phyloP scores from a whole-genome alignment of 2,113 vertebrate genomes.

The Tragelaphus imberbis region DNA sequence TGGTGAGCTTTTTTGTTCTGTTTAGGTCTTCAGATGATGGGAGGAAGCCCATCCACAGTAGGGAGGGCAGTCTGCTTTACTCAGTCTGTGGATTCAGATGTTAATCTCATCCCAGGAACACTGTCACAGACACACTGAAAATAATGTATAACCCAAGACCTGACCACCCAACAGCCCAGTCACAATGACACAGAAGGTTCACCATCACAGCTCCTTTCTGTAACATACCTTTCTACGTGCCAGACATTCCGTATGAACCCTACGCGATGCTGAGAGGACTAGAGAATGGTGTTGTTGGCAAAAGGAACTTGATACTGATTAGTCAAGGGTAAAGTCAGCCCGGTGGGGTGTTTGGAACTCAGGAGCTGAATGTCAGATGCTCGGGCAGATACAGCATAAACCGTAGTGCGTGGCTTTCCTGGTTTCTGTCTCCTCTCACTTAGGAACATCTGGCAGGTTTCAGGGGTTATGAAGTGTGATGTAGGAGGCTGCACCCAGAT shows the following conservation, averaged over 20 bases:
- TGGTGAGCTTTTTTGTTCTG: not conserved
- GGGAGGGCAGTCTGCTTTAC: not conserved
- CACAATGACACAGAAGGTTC: not conserved
- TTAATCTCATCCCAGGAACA: not conserved
- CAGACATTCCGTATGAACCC: not conserved
- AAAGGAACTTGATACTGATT: not conserved
- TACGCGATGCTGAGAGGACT: not conserved
- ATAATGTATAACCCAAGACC: not conserved
- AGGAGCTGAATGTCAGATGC: not conserved
- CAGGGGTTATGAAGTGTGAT: not conserved
- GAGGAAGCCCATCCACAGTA: not conserved
- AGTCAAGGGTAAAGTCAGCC: not conserved
- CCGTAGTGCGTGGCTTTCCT: not conserved
- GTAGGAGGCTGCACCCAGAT: not conserved
- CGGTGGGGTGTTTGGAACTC: not conserved
- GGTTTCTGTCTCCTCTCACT: not conserved
- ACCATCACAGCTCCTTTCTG: not conserved
- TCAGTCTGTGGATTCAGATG: not conserved
- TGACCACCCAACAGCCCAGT: not conserved
- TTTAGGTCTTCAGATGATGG: not conserved
- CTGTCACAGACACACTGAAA: not conserved
- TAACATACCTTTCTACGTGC: fast-evolving
- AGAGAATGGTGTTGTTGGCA: not conserved
- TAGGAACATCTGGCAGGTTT: not conserved
- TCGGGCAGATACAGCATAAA: not conserved